Evolutionary conservation across 2,888 invertebrate species (phyloP).

Genomic region (Petrolisthes manimaculis): DNA sequence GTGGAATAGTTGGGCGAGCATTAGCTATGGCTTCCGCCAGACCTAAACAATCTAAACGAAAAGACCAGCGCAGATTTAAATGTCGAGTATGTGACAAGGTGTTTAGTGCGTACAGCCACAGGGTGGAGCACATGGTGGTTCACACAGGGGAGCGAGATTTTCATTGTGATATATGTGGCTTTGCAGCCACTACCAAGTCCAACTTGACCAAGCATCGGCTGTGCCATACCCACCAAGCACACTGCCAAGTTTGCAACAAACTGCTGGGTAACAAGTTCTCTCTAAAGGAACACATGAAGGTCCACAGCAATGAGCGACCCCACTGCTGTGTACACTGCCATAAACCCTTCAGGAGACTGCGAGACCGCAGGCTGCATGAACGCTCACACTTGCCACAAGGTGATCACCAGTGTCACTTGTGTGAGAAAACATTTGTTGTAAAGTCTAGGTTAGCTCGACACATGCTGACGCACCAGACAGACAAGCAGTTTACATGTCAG

Average conservation of each 20-base stretch:
- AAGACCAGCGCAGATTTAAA: constrained; percentile 14
- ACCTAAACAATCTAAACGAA: not conserved
- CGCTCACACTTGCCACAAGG: not conserved
- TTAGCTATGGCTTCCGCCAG: constrained; percentile 1
- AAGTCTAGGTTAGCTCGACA: constrained; percentile 38
- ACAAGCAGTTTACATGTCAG: constrained; percentile 31
- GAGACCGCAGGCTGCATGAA: constrained; percentile 16
- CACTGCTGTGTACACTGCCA: constrained; percentile 35
- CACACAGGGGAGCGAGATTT: constrained; percentile 66
- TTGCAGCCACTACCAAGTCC: constrained; percentile 38
- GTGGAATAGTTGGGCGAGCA: constrained; percentile 14
- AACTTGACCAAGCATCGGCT: constrained; percentile 42
- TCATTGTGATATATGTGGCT: constrained; percentile 62
- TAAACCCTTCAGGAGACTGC: constrained; percentile 30
- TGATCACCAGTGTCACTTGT: not conserved
- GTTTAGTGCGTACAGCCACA: constrained; percentile 66
- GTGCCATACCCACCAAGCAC: constrained; percentile 14
- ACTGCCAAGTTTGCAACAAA: constrained; percentile 34
- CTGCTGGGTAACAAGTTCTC: constrained; percentile 40
- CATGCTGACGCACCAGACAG: constrained; percentile 32
- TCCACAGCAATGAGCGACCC: constrained; percentile 19
- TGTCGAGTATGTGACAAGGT: constrained; percentile 65
- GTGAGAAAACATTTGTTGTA: constrained; percentile 21
- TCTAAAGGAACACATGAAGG: constrained; percentile 44
- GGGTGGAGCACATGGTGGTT: constrained; percentile 67